Percentiles rank a stretch among this genome's conserved stretches.
Conservation (phyloP, 2,888 invertebrate species). For the Candidula unifasciata region DNA sequence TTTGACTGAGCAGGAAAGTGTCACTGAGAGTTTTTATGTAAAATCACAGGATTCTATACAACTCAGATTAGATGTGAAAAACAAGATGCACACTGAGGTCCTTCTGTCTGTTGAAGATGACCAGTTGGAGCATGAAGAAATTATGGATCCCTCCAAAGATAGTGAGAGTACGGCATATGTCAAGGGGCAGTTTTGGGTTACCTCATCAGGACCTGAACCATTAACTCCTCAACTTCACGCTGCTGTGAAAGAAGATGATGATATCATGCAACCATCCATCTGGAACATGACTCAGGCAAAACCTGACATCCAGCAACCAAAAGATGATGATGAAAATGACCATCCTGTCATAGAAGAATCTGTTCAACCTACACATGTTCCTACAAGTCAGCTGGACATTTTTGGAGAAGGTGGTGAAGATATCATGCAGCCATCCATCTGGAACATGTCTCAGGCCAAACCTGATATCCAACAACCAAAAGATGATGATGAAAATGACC, state of each 20-base stretch:
- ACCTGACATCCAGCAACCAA: constrained; percentile 47
- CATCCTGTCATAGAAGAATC: constrained; percentile 39
- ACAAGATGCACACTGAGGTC: too few relatives aligned
- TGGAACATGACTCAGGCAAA: constrained; percentile 30
- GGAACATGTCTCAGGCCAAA: constrained; percentile 29
- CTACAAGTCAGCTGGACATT: constrained; percentile 3
- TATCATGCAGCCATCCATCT: constrained; percentile 26
- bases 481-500: constrained; percentile 36
- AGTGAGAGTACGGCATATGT: constrained; percentile 30
- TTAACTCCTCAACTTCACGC: constrained; percentile 30
- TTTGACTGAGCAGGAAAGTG: too few relatives aligned
- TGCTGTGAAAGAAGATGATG: constrained; percentile 40
- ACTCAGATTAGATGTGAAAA: too few relatives aligned
- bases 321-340: constrained; percentile 37
- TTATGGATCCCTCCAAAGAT: constrained; percentile 41
- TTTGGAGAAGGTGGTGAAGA: constrained; percentile 43
- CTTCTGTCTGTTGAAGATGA: too few relatives aligned
- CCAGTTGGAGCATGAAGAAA: background rate
- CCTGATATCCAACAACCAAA: constrained; percentile 47
- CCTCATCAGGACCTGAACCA: constrained; percentile 28
- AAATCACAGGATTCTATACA: too few relatives aligned
- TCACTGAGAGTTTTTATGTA: too few relatives aligned
- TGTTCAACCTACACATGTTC: constrained; percentile 28
- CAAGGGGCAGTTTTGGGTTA: constrained; percentile 35
- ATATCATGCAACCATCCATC: constrained; percentile 33